phyloP scores from a whole-genome alignment of 2,888 invertebrate species.

The Sinentomon sp. region DNA sequence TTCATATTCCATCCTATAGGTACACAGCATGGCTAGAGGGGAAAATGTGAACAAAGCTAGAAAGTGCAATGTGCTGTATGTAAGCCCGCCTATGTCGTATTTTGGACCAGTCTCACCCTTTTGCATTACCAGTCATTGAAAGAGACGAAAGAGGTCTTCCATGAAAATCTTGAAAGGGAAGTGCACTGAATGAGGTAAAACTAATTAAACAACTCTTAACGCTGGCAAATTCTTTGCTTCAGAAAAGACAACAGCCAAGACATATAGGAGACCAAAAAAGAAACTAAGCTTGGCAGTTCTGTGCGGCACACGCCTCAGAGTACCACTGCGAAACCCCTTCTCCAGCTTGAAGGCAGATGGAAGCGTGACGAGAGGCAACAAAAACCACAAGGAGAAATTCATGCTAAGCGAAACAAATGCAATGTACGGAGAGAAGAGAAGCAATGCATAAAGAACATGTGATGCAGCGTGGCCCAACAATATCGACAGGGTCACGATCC shows the following conservation, averaged over 20 bases:
- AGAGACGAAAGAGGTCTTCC: no score
- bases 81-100: no score
- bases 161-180: no score
- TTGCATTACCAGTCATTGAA: no score
- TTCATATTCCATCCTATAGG: no score
- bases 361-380: slow-evolving; percentile 60
- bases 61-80: no score
- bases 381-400: slow-evolving; percentile 61
- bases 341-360: slow-evolving; percentile 72
- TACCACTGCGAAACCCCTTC: slow-evolving; percentile 51
- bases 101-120: no score
- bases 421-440: slow-evolving; percentile 71
- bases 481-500: slow-evolving; percentile 84
- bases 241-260: slow-evolving; percentile 42
- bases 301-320: slow-evolving; percentile 53
- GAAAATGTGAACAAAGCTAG: no score
- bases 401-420: slow-evolving; percentile 60
- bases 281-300: slow-evolving; percentile 72
- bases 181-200: no score
- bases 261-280: slow-evolving; percentile 67
- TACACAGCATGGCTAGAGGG: no score
- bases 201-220: no score
- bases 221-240: no score
- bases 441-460: slow-evolving; percentile 61
- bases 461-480: slow-evolving; percentile 70